These are phyloP conservation scores for Amphipyra tragopoginis DNA, from an alignment of 2,888 invertebrate genomes.

Conservation along the genomic window DNA sequence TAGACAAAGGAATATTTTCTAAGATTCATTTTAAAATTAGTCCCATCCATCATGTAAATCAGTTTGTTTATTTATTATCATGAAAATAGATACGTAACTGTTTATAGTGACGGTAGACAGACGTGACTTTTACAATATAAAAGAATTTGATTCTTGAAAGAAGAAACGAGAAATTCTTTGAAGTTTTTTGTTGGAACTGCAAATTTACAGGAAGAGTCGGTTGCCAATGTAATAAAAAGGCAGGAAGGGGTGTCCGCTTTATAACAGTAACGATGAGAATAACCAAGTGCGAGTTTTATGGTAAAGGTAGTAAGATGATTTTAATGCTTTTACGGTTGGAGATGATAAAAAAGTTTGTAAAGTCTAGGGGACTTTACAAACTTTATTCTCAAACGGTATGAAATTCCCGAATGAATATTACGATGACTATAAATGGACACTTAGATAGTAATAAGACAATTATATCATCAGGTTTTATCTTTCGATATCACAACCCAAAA, in stretches of 20 bases:
- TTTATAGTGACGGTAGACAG: neutral
- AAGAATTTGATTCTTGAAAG: neutral
- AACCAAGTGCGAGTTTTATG: constrained; percentile 36
- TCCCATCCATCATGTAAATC: constrained; percentile 1
- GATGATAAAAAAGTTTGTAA: neutral
- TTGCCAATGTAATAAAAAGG: constrained; percentile 51
- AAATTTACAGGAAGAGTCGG: constrained; percentile 37
- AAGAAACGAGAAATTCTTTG: constrained; percentile 1
- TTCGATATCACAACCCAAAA: neutral
- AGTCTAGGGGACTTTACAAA: too few species aligned
- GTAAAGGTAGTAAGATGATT: neutral
- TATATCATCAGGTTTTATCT: too few species aligned
- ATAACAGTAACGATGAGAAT: constrained; percentile 39
- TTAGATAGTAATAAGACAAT: too few species aligned
- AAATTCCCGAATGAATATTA: too few species aligned
- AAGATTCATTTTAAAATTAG: constrained; percentile 1
- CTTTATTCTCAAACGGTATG: too few species aligned
- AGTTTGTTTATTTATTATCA: neutral
- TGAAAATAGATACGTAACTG: neutral
- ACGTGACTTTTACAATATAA: neutral
- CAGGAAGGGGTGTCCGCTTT: constrained; percentile 34
- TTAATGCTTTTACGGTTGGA: neutral
- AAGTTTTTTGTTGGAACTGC: constrained; percentile 15
- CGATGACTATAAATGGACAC: too few species aligned
- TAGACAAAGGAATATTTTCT: constrained; percentile 9